Evolutionary conservation across 2,888 invertebrate species (phyloP).

Genomic region (Laspeyria flexula): DNA sequence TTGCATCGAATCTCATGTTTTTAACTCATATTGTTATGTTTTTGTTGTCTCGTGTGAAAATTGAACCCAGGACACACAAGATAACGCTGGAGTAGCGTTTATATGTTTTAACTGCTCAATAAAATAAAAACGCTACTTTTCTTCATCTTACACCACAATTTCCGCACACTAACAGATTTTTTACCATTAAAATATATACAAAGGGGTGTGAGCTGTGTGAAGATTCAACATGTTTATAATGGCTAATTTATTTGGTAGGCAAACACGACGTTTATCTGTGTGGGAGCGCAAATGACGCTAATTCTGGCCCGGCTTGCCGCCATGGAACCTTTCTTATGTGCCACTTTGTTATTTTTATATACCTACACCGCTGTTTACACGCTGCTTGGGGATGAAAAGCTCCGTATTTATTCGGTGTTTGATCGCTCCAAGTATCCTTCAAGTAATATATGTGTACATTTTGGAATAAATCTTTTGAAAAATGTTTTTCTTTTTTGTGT

Average conservation of each 20-base stretch:
- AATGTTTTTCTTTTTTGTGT: no score
- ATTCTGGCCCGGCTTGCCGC: background rate
- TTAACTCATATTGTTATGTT: no score
- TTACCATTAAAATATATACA: conserved; percentile 46
- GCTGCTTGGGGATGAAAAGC: background rate
- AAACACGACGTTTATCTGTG: conserved; percentile 2
- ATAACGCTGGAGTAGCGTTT: no score
- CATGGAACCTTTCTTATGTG: background rate
- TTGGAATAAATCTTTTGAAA: no score
- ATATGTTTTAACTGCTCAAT: no score
- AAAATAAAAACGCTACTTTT: background rate
- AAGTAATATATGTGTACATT: no score
- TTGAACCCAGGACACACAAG: no score
- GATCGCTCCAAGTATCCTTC: background rate
- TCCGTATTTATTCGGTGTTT: background rate
- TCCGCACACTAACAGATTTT: conserved; percentile 44
- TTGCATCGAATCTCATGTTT: no score
- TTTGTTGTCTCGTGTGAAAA: no score
- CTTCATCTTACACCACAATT: conserved; percentile 21
- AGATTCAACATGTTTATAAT: conserved; percentile 21
- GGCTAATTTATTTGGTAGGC: conserved; percentile 16
- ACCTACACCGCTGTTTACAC: background rate
- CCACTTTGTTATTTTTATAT: conserved; percentile 22
- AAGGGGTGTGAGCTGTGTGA: conserved; percentile 30
- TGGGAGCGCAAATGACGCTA: conserved; percentile 5